Base-by-base conservation (phyloP, 2,113 vertebrate genomes). In the Cavia porcellus region DNA sequence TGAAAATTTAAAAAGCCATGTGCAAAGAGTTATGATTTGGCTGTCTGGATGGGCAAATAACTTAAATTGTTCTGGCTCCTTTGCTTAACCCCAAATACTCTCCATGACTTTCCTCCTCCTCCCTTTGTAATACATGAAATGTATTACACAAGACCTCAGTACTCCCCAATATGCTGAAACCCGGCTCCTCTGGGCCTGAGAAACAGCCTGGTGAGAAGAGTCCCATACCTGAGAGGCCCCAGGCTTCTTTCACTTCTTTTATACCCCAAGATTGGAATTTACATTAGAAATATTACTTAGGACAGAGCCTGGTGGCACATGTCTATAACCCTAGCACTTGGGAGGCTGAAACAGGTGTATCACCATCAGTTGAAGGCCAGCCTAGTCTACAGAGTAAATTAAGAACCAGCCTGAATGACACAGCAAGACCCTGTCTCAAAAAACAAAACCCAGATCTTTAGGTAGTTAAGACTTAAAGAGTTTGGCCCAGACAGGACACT, bases 191-290 rank as follows among this genome's bases (percentile, higher is more conserved):
- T 0, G 19, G 75, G 66, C 80, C n/a, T 12, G 3, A 10, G 24
- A 19, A 3, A 68, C n/a, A 6, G 8, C 3, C 10, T 7, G 17
- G 32, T 3, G 28, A 15, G 3, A 47, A 77, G 12, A 45, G 42
- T 15, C 14, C 42, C 2, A 6, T 14, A 22, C 42, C 42, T 14
- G 7, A 14, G 38, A 61, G 12, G 17, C 14, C 50, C 1, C 0
- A 0, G 19, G 6, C 0, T 13, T 38, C 38, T 38, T 38, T 66
- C 32, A 47, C 28, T 61, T 81, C 25, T 62, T 74, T 62, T 30
- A 22, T 24, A 45, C 25, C 64, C 57, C n/a, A 8, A 38, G 15
- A 35, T 14, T 38, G 45, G 61, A 74, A 64, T 64, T 47, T 47
- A 86, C 50, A 61, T 25, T 52, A 87, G 45, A 62, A 61, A 62